These are phyloP conservation scores for Nyleta sp. DNA, from an alignment of 2,888 invertebrate genomes.

Conservation along the genomic window DNA sequence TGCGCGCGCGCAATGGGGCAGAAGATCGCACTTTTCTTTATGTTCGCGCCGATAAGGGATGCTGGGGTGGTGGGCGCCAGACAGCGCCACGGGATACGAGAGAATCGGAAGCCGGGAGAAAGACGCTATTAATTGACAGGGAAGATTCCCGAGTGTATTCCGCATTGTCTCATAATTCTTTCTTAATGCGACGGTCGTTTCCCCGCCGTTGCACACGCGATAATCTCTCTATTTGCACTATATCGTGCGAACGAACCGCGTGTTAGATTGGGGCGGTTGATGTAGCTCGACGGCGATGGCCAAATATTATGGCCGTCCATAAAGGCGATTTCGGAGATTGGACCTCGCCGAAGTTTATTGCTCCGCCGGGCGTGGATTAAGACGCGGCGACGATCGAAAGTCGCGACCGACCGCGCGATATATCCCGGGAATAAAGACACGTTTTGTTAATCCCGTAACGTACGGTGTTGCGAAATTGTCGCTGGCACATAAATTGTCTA, in stretches of 20 bases:
- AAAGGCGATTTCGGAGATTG: slow-evolving; percentile 78
- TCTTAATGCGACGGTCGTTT: slow-evolving; percentile 79
- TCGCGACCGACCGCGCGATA: slow-evolving; percentile 64
- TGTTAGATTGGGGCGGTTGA: slow-evolving; percentile 58
- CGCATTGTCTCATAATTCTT: slow-evolving; percentile 78
- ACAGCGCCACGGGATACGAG: no score
- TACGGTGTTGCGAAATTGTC: not conserved
- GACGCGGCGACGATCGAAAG: slow-evolving; percentile 78
- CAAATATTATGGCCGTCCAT: slow-evolving; percentile 77
- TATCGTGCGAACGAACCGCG: slow-evolving; percentile 59
- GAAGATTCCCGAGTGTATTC: slow-evolving; percentile 72
- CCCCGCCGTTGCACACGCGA: slow-evolving; percentile 67
- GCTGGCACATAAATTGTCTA: slow-evolving; percentile 9
- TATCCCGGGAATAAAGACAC: slow-evolving; percentile 38
- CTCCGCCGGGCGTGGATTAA: slow-evolving; percentile 77
- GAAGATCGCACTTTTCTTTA: slow-evolving; percentile 50
- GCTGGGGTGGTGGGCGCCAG: no score
- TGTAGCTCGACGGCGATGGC: slow-evolving; percentile 67
- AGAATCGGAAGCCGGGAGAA: slow-evolving; percentile 46
- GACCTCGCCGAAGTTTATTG: slow-evolving; percentile 77
- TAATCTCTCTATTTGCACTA: slow-evolving; percentile 76
- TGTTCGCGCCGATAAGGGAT: slow-evolving; percentile 46
- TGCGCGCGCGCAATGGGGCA: slow-evolving; percentile 19
- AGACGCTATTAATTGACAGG: slow-evolving; percentile 78
- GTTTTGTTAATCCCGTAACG: slow-evolving; percentile 25